Base-by-base conservation (phyloP, 2,888 invertebrate genomes). In the Choristoneura rosaceana region DNA sequence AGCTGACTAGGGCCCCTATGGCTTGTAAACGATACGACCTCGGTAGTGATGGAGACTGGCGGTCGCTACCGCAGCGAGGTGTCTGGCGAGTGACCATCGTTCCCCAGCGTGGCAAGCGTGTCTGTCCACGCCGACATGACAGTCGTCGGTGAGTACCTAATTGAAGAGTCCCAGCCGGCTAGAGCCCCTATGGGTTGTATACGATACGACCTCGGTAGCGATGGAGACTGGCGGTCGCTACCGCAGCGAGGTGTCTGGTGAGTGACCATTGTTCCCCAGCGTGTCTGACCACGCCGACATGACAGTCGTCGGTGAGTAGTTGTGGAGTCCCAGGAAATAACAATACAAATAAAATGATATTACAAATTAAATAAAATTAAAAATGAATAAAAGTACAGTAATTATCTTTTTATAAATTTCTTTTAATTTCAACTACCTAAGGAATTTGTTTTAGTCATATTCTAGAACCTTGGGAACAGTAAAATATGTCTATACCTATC, bases 171-270 rank as follows among this genome's bases (percentile, higher is more conserved):
- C n/a, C n/a, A n/a, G n/a, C n/a, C n/a, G n/a, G n/a, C n/a, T n/a
- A n/a, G n/a, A n/a, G n/a, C n/a, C n/a, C n/a, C n/a, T n/a, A n/a
- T n/a, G n/a, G n/a, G n/a, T n/a, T n/a, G n/a, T n/a, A n/a, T n/a
- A n/a, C n/a, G n/a, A n/a, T n/a, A n/a, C n/a, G n/a, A n/a, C n/a
- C n/a, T n/a, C n/a, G n/a, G n/a, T n/a, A n/a, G n/a, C n/a, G n/a
- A n/a, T 97, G 81, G 95, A 96, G 87, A 96, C 96, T 71, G 96
- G 96, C 64, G 97, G 97, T 60, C 94, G 96, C 74, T 97, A 97
- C 90, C 95, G 96, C 76, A 97, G 97, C 85, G 97, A 97, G 88
- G 96, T 97, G 76, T 97, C 97, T 52, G 97, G 96, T 45, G 97
- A 97, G 86, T 95, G 96, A 75, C 97, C 97, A 43, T 96, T 96